phyloP scores from a whole-genome alignment of 2,888 invertebrate species.

The Saturnia japonica region DNA sequence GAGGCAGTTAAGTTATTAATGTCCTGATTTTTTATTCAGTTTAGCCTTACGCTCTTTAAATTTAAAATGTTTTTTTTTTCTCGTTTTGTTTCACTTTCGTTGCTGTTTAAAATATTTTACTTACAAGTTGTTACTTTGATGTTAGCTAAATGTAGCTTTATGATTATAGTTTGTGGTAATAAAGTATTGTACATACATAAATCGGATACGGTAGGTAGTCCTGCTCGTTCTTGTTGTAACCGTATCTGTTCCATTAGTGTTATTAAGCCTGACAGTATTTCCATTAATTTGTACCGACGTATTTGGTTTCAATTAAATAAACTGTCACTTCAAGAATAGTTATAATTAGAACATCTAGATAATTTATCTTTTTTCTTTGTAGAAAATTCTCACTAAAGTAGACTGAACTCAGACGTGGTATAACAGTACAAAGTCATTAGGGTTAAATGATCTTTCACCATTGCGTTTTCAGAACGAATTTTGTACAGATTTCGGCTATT shows the following conservation, averaged over 20 bases:
- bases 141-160: neutral
- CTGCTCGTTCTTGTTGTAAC: conserved; percentile 7
- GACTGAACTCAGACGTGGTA: conserved; percentile 46
- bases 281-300: conserved; percentile 4
- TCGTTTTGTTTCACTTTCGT: neutral
- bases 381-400: conserved; percentile 31
- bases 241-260: conserved; percentile 9
- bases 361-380: conserved; percentile 16
- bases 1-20: neutral
- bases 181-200: neutral
- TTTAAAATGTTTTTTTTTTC: neutral
- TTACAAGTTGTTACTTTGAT: neutral
- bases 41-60: neutral
- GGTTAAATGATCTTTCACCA: conserved; percentile 37
- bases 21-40: neutral
- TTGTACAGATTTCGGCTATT: conserved; percentile 6
- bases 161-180: neutral
- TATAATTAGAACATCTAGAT: neutral
- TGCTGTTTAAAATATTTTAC: neutral
- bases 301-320: conserved; percentile 3
- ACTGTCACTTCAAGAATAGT: conserved; percentile 3
- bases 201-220: neutral
- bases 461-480: conserved; percentile 20
- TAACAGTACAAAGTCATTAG: conserved; percentile 33
- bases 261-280: conserved; percentile 8